Base-by-base conservation (phyloP, 2,113 vertebrate genomes). In the Neodontobutis hainanensis region DNA sequence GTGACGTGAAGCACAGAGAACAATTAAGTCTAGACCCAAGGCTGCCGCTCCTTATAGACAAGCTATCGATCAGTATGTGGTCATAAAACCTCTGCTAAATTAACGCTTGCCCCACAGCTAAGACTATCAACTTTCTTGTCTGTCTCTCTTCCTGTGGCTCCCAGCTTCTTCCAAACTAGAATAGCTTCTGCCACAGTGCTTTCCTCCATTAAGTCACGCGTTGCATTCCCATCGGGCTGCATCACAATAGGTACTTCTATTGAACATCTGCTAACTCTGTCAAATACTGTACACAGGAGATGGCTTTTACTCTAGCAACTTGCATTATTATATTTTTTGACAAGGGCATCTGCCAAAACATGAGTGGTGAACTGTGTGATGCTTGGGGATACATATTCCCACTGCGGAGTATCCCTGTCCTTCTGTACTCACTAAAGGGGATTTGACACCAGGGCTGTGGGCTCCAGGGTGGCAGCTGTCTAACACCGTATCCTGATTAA, bases 401-500 rank as follows among this genome's bases (percentile, higher is more conserved):
- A 42, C 70, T 68, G 75, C 75, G 80, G 60, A 83, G 82, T 76
- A 81, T 88, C 81, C 77, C 62, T 77, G 76, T 84, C 80, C 74
- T 67, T 82, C 75, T 78, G 81, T 72, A 78, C 75, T 80, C 67
- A 60, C 73, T 79, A 83, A 80, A 74, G 70, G 81, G 77, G 87
- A 90, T 88, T 87, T 88, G 87, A 90, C 86, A 89, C 85, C 84
- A 69, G 84, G 85, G 77, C 86, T 83, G 76, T 14, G 68, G 78
- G 70, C 78, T 89, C 84, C 77, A 70, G 62, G 79, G 76, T 83
- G 84, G 75, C 81, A 80, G 84, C 82, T 86, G 88, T 88, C 85
- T 83, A 82, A 88, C 90, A 89, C 77, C 56, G 38, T 52, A 84
- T 79, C 78, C 86, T 91, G 87, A 91, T 91, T 90, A 88, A 91